phyloP scores from a whole-genome alignment of 2,113 vertebrate species.

The Cryptomyrus ogoouensis region DNA sequence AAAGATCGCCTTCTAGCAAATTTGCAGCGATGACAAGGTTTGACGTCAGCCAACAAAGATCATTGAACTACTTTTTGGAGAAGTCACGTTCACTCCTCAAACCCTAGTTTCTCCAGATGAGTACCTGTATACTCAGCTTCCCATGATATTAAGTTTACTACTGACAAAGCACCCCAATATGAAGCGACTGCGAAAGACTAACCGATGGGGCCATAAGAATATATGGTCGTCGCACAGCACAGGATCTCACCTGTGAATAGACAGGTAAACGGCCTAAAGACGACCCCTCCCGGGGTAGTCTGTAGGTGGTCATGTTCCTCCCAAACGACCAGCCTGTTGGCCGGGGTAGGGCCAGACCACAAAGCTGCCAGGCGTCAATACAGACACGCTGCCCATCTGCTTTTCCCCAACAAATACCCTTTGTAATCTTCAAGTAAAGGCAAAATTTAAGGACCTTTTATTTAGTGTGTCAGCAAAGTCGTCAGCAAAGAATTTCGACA shows the following conservation, averaged over 20 bases:
- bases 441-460: not conserved
- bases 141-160: not conserved
- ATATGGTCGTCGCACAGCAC: constrained; percentile 7
- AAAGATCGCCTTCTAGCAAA: not conserved
- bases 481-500: not conserved
- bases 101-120: not conserved
- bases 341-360: not conserved
- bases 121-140: not conserved
- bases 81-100: not conserved
- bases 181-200: not conserved
- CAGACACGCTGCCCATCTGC: not conserved
- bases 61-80: not conserved
- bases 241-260: not conserved
- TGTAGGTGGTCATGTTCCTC: not conserved
- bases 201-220: not conserved
- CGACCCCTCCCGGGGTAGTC: not conserved
- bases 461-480: not conserved
- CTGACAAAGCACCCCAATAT: not conserved
- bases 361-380: not conserved
- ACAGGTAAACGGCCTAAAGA: not conserved
- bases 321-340: not conserved
- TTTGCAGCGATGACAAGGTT: not conserved
- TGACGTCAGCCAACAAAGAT: not conserved
- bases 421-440: not conserved
- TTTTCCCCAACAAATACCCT: not conserved